These are phyloP conservation scores for Eulemur macaco DNA, from an alignment of 2,113 vertebrate genomes.

Conservation along the genomic window DNA sequence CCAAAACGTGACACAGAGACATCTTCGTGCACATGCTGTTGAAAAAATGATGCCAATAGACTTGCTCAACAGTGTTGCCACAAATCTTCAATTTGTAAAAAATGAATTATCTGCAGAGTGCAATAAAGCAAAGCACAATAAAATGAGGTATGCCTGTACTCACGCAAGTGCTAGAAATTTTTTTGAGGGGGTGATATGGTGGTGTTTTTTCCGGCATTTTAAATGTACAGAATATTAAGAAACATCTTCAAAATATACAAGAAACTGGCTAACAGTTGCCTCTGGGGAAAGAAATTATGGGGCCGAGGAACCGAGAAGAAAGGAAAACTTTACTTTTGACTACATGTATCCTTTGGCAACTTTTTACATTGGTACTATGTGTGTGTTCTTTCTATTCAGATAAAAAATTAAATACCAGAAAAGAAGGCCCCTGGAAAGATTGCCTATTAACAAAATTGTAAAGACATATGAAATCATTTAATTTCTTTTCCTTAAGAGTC, in stretches of 20 bases:
- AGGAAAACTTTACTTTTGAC: not conserved
- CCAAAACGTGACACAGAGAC: not conserved
- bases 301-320: not conserved
- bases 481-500: not conserved
- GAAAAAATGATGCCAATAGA: not conserved
- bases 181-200: not conserved
- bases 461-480: not conserved
- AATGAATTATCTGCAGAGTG: not conserved
- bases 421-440: not conserved
- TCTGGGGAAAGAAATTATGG: not conserved
- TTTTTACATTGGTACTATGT: not conserved
- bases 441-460: conserved; percentile 22
- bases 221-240: not conserved
- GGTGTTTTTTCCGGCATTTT: not conserved
- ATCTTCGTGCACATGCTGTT: not conserved
- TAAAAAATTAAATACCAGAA: not conserved
- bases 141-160: not conserved
- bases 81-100: not conserved
- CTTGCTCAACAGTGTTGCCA: not conserved
- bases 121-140: not conserved
- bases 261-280: not conserved
- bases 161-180: not conserved
- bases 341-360: not conserved
- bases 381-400: not conserved
- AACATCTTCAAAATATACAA: not conserved